Evolutionary conservation across 2,888 invertebrate species (phyloP).

Genomic region (Zeuzera pyrina): DNA sequence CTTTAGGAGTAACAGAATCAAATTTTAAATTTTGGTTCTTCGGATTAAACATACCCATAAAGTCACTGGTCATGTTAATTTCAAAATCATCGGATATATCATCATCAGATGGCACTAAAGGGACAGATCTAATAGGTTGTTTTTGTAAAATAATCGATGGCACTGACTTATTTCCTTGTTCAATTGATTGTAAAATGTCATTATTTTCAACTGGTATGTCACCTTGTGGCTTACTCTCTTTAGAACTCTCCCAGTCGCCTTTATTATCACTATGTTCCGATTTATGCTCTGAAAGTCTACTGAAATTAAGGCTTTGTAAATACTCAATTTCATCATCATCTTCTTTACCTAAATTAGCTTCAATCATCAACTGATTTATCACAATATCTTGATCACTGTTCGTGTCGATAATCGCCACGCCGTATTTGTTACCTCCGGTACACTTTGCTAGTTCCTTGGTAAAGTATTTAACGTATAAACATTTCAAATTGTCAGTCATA

Average conservation of each 20-base stretch:
- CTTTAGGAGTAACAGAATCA: constrained; percentile 3
- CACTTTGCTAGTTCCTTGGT: constrained; percentile 40
- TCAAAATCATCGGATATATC: constrained; percentile 32
- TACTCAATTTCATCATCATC: constrained; percentile 33
- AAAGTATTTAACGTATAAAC: constrained; percentile 51
- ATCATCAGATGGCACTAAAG: constrained; percentile 33
- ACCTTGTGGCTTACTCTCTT: not conserved
- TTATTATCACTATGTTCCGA: constrained; percentile 15
- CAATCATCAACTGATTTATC: constrained; percentile 63
- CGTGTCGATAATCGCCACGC: constrained; percentile 62
- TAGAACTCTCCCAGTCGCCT: constrained; percentile 17
- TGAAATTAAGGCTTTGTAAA: constrained; percentile 26
- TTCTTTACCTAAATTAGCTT: constrained; percentile 56
- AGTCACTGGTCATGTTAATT: constrained; percentile 25
- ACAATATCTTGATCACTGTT: constrained; percentile 41
- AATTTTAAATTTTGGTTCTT: no score
- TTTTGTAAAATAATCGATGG: constrained; percentile 17
- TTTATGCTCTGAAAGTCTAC: constrained; percentile 1
- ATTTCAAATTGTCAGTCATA: constrained; percentile 40
- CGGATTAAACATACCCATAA: constrained; percentile 16
- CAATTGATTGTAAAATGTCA: no score
- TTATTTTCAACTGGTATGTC: not conserved
- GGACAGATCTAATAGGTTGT: constrained; percentile 35
- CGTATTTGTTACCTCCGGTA: constrained; percentile 61
- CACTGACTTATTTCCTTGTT: constrained; percentile 5